Conservation (phyloP, 2,888 invertebrate species). For the Coenonympha glycerion region DNA sequence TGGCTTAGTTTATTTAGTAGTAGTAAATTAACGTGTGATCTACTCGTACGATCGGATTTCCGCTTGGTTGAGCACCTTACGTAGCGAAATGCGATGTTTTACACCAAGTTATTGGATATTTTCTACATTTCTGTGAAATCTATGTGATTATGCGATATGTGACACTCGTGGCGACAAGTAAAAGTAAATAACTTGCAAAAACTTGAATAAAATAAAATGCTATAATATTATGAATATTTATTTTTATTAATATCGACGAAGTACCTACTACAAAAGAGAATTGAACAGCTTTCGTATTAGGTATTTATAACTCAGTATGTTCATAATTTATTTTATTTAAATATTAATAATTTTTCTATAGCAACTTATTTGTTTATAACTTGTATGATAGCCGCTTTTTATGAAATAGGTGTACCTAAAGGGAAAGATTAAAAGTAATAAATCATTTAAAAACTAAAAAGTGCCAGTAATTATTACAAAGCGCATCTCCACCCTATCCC, state of each 20-base stretch:
- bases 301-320: too few relatives aligned
- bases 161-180: not conserved
- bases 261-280: too few relatives aligned
- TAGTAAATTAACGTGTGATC: not conserved
- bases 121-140: not conserved
- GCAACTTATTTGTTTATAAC: too few relatives aligned
- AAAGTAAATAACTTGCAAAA: not conserved
- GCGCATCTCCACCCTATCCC: not conserved
- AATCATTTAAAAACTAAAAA: constrained; percentile 3
- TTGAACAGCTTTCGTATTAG: too few relatives aligned
- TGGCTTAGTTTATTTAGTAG: too few relatives aligned
- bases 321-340: too few relatives aligned
- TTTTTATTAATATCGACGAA: too few relatives aligned
- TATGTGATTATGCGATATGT: not conserved
- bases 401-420: too few relatives aligned
- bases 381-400: too few relatives aligned
- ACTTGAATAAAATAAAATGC: too few relatives aligned
- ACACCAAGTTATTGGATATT: not conserved
- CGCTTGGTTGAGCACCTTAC: not conserved
- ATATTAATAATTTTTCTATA: too few relatives aligned
- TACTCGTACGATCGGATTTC: not conserved
- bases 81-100: not conserved
- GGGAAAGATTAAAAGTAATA: not conserved
- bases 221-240: too few relatives aligned
- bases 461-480: not conserved